Conservation (phyloP, 2,113 vertebrate genomes). For the Anolis carolinensis region DNA sequence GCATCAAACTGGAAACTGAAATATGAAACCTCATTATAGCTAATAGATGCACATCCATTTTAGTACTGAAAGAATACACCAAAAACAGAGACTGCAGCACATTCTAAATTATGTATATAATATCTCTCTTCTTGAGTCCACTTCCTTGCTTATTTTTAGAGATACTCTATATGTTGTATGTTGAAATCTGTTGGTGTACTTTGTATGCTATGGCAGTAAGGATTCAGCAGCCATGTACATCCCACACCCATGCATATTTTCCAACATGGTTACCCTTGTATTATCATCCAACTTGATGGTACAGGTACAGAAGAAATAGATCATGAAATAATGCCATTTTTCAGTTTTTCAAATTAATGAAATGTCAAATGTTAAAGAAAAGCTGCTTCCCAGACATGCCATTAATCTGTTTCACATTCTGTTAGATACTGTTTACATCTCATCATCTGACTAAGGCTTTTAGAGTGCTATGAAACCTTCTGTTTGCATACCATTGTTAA, state of each 20-base stretch:
- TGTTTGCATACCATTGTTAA: background rate
- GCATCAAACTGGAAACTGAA: background rate
- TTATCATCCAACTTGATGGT: background rate
- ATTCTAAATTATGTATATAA: background rate
- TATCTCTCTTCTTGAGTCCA: background rate
- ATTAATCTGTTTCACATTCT: background rate
- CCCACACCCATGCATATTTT: background rate
- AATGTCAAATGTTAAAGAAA: background rate
- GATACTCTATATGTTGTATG: background rate
- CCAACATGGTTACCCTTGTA: background rate
- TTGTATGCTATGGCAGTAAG: too few relatives aligned
- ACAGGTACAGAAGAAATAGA: background rate
- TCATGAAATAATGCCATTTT: background rate
- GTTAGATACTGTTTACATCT: background rate
- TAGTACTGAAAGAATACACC: background rate
- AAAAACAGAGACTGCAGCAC: background rate
- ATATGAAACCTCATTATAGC: background rate
- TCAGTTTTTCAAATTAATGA: constrained; percentile 18
- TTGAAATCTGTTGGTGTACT: too few relatives aligned
- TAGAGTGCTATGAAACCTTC: background rate
- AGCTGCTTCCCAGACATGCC: background rate
- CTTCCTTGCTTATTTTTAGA: background rate
- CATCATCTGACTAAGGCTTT: background rate
- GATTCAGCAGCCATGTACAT: too few relatives aligned
- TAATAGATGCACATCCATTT: background rate